phyloP scores from a whole-genome alignment of 2,797 vertebrate species.

The Pagetopsis macropterus region DNA sequence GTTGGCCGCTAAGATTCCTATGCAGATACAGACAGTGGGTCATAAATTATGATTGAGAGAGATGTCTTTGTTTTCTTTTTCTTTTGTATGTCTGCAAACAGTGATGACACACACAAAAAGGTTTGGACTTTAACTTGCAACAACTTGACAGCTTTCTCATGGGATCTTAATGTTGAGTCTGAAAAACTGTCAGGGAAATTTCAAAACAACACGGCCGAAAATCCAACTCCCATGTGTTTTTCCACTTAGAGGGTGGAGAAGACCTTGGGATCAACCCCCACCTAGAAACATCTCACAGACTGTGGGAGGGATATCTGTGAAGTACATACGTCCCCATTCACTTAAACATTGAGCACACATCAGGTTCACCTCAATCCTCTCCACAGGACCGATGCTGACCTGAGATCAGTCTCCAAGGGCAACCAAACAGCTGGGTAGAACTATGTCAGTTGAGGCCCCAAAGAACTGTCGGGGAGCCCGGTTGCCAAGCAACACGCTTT shows the following conservation, averaged over 20 bases:
- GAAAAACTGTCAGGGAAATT: constrained; percentile 17
- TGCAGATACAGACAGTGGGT: too few species aligned
- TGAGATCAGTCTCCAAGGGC: constrained; percentile 58
- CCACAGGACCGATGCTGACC: constrained; percentile 34
- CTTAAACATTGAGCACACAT: constrained; percentile 28
- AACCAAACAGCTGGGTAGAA: constrained; percentile 64
- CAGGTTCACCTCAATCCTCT: constrained; percentile 32
- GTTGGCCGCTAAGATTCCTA: too few species aligned
- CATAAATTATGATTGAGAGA: too few species aligned
- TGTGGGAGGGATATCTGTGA: constrained; percentile 16
- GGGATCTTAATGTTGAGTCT: constrained; percentile 39
- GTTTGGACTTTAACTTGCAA: neutral
- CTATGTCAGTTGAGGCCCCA: constrained; percentile 52
- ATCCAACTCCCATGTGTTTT: constrained; percentile 28
- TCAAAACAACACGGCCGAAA: neutral
- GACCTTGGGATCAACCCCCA: constrained; percentile 34
- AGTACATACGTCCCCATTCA: constrained; percentile 3
- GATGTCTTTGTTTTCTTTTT: too few species aligned
- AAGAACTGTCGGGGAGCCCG: constrained; percentile 43
- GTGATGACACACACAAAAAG: neutral
- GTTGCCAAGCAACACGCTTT: constrained; percentile 71
- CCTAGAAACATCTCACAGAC: constrained; percentile 4
- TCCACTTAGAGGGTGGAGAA: constrained; percentile 8
- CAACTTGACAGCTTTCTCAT: constrained; percentile 5
- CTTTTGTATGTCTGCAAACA: neutral